Conservation (phyloP, 1,140 invertebrate genomes). For the Drosophila kohkoa region DNA sequence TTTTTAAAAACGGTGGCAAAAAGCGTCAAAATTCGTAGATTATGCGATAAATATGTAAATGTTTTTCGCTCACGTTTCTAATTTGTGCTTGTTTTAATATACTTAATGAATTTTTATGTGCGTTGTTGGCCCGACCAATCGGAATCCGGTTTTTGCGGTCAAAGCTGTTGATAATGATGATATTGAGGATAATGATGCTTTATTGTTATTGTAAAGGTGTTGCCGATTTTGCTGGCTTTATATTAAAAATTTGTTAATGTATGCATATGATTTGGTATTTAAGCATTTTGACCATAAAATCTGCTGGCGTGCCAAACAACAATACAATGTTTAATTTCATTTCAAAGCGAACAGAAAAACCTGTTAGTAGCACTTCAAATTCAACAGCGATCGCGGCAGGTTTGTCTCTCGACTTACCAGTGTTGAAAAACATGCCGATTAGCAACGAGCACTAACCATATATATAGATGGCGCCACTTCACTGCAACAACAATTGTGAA, state of each 20-base stretch:
- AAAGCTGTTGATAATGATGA: conserved; percentile 81
- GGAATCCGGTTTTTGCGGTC: conserved; percentile 72
- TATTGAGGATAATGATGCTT: conserved; percentile 76
- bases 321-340: conserved; percentile 62
- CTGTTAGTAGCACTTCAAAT: conserved; percentile 36
- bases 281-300: conserved; percentile 67
- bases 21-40: conserved; percentile 81
- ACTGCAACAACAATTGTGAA: not conserved
- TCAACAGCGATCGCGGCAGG: not conserved
- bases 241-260: conserved; percentile 72
- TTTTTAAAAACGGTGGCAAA: conserved; percentile 76
- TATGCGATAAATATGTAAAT: conserved; percentile 81
- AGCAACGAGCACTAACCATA: too few species aligned
- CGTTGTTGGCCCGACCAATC: not conserved
- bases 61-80: conserved; percentile 60
- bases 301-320: conserved; percentile 51
- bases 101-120: conserved; percentile 75
- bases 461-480: conserved; percentile 2
- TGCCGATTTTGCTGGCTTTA: conserved; percentile 58
- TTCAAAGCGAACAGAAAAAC: conserved; percentile 36
- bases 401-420: not conserved
- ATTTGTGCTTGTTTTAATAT: conserved; percentile 83
- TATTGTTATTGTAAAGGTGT: conserved; percentile 78
- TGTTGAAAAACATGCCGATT: not conserved
- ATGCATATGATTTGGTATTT: conserved; percentile 72